Evolutionary conservation across 2,797 vertebrate species (phyloP), one percentile per base, ranked within the genome.

Genomic region (Chelidonichthys spinosus): DNA sequence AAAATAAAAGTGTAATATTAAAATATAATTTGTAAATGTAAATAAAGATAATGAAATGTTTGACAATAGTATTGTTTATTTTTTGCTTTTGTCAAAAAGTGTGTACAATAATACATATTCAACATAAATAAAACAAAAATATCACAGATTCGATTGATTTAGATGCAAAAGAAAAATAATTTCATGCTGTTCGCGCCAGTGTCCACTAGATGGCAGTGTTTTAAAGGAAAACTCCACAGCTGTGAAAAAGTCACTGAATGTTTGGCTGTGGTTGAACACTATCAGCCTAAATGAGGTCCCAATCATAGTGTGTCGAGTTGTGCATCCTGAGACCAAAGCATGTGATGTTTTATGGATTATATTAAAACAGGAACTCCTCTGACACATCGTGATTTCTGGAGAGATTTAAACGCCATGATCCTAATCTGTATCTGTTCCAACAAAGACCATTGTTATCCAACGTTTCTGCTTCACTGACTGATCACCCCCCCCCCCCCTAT

Each of bases 151-250:
- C 0, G 0, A 42, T 52, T 6, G 11, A n/a, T 46, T 63, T 3
- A 25, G 0, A 18, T 60, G 39, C 3, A 3, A 40, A 15, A 67
- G 37, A 63, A 17, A 7, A 9, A 32, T 25, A 0, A 44, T 1
- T 3, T 5, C 15, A 36, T 53, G 35, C 10, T 25, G 11, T 79
- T 76, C 4, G 2, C 0, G 0, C 6, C 9, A 54, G 4, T 43
- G 44, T 50, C 74, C 93, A 40, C 65, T 78, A 86, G 92, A 67
- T 81, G 87, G 70, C 87, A 59, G 72, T 81, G 59, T 76, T 69
- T 44, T 36, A 5, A 36, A 69, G 10, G 1, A 25, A 52, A 62
- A n/a, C 25, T 44, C 7, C 14, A 55, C 0, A 42, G n/a, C 25
- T 46, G 7, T 2, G 13, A 32, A 37, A 6, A 25, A 25, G 25